Evolutionary conservation across 2,888 invertebrate genomes (phyloP), one percentile per base, ranked within the genome.

Genomic region (Calameuta filiformis): DNA sequence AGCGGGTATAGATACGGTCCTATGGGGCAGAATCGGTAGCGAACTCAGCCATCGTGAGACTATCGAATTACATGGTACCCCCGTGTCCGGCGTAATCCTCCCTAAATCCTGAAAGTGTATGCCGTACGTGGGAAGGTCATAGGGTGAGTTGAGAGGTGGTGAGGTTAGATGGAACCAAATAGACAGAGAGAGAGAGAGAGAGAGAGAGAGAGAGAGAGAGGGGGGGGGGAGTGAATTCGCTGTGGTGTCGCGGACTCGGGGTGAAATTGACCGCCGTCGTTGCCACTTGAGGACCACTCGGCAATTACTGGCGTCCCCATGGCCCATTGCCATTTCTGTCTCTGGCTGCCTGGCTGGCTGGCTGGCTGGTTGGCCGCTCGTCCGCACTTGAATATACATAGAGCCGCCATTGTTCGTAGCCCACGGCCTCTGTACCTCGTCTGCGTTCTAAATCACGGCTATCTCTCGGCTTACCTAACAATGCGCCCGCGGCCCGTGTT

Each of bases 391-490:
- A 83, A 83, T 85, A 83, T 84, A 83, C 85, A 79, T 80, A 79
- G 77, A 31, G 71, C 71, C 31, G 71, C 31, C 71, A 71, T 71
- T 71, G 71, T 71, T 71, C 71, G 71, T 71, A 33, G 33, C 33
- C 71, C 31, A 56, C 30, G 33, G 71, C 71, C 31, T 34, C 71
- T 71, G 71, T 34, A 71, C 33, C 71, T 34, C 31, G 71, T 31
- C 71, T 71, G 71, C 83, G 81, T 86, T 86, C 88, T 89, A 88
- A 89, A 89, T 89, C 88, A 89, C 85, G 80, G 85, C 87, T 88
- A 88, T 89, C 87, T 88, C 87, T 77, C 80, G 84, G 87, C 86
- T 89, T 87, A 87, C 85, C 88, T 85, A 88, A 89, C 89, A 89
- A 89, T 88, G 88, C 86, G 83, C 80, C 81, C 84, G 79, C 85